These are phyloP conservation scores for Noctuana brunneofusca DNA, from an alignment of 2,888 invertebrate genomes.

Conservation along the genomic window DNA sequence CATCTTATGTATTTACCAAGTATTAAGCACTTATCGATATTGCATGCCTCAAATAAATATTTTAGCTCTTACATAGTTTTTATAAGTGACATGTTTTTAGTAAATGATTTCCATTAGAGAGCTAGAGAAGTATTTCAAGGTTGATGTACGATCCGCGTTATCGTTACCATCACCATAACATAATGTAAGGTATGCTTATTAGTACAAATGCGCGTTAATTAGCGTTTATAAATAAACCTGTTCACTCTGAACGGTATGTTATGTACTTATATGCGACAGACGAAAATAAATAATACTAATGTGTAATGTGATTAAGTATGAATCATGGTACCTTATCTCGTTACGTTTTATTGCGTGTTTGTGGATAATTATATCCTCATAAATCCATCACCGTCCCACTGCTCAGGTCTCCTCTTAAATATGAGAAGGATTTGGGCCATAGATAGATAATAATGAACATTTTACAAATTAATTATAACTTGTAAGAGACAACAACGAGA, in stretches of 20 bases:
- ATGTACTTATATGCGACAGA: constrained; percentile 13
- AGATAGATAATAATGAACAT: no score
- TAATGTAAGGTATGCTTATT: background rate
- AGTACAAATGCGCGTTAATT: constrained; percentile 11
- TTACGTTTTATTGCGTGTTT: background rate
- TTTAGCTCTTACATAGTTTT: no score
- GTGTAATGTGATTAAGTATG: constrained; percentile 9
- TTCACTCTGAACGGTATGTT: constrained; percentile 16
- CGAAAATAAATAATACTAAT: constrained; percentile 22
- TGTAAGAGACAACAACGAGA: no score
- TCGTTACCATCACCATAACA: background rate
- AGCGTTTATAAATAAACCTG: constrained; percentile 21
- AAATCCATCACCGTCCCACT: constrained; percentile 24
- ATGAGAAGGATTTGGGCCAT: no score
- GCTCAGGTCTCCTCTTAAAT: no score
- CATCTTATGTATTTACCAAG: no score
- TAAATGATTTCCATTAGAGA: background rate
- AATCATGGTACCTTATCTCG: background rate
- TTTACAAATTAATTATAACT: no score
- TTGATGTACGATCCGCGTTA: background rate
- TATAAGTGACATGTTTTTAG: no score
- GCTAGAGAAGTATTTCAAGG: background rate
- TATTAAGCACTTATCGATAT: no score
- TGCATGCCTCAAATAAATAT: background rate
- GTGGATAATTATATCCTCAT: no score